Conservation (phyloP, 2,888 invertebrate genomes). For the Callyntrura guangdongensis region DNA sequence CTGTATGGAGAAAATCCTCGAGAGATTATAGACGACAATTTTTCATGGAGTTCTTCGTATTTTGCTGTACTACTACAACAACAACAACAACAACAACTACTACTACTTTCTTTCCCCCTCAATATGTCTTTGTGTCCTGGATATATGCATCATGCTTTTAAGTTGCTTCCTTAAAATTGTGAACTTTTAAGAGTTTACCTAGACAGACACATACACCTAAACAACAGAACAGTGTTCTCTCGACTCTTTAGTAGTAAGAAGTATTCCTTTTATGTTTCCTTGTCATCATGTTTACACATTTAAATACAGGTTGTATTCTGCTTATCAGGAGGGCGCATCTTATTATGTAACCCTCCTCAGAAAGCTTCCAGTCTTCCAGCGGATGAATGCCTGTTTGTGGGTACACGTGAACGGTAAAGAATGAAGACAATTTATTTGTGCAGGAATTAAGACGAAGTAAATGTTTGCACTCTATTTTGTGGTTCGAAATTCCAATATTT, state of each 20-base stretch:
- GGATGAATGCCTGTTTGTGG: background rate
- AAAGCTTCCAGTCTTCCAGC: too few relatives aligned
- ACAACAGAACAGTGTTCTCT: background rate
- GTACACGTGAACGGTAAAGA: constrained; percentile 22
- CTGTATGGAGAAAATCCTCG: constrained; percentile 83
- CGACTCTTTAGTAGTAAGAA: background rate
- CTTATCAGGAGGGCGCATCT: background rate
- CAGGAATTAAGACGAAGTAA: background rate
- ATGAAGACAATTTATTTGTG: constrained; percentile 45
- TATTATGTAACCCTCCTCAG: too few relatives aligned
- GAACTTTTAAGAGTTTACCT: constrained; percentile 40
- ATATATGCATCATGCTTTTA: constrained; percentile 6
- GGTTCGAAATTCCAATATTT: constrained; percentile 65
- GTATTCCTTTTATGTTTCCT: constrained; percentile 42
- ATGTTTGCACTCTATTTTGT: constrained; percentile 7
- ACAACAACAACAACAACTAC: too few relatives aligned
- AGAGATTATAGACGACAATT: constrained; percentile 83
- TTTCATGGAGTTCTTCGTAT: constrained; percentile 80
- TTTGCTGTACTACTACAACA: too few relatives aligned
- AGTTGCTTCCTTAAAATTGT: constrained; percentile 31
- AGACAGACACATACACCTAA: background rate
- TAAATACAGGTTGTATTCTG: constrained; percentile 22
- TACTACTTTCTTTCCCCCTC: background rate
- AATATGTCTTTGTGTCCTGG: constrained; percentile 27
- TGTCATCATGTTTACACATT: constrained; percentile 77